Base-by-base conservation (phyloP, 2,888 invertebrate genomes). In the Campaea margaritaria region DNA sequence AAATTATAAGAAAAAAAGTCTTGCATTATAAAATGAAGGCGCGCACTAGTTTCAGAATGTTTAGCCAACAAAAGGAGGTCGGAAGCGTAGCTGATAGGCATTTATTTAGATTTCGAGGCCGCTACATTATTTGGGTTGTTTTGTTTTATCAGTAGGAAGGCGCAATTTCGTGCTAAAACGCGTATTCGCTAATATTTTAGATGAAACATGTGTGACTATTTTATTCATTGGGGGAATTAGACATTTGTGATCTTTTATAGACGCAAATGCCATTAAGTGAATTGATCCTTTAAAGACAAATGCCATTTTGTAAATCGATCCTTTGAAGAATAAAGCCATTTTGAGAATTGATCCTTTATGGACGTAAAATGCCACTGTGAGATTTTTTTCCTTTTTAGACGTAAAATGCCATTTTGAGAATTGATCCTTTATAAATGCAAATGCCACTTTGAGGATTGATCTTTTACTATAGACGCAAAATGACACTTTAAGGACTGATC, bases 81-180 rank as follows among this genome's bases (percentile, higher is more conserved):
- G 91, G 91, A 92, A 89, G 82, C 86, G 76, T 79, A 68, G 76
- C 85, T 87, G 91, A 91, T 91, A 91, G 86, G 74, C 78, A 78
- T 84, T 85, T 90, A 91, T 91, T 90, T 91, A 88, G 91, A 89
- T 86, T 89, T 89, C 89, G 91, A 91, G 91, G 91, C 78, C 91
- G 76, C 77, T 61, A 74, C 80, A 82, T 83, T 89, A 91, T 91
- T 91, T 90, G 85, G 90, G 89, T 91, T 91, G 89, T 90, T 90
- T 89, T 89, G 87, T 87, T 87, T 91, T 92, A 92, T 92, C 91
- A 89, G 86, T 84, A 82, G 85, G 85, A 89, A 90, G 88, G 89
- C 88, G 87, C 85, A 86, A 85, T 88, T 89, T 87, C 82, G 84
- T 67, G 75, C 79, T 78, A 76, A 75, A 70, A 65, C 53, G 65